Evolutionary conservation across 2,888 invertebrate species (phyloP), one percentile per base, ranked within the genome.

Genomic region (Heliothis peltigera): DNA sequence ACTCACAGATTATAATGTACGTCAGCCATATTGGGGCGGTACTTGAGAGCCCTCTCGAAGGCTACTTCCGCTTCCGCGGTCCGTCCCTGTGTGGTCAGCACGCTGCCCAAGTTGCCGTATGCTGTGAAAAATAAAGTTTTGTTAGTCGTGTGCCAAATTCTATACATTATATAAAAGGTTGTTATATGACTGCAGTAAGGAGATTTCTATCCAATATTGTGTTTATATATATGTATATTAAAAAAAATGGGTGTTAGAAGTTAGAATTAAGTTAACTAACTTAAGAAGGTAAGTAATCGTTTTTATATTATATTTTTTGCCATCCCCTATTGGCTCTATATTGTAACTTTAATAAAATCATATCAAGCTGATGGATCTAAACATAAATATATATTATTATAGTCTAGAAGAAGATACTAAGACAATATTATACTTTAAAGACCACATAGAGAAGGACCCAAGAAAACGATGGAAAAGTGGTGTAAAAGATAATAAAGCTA

Each of bases 1-100:
- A 98, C 99, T 98, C 95, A 99, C 99, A 99, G 96, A 95, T 99
- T 99, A 93, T 99, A 99, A 95, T 99, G 99, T 69, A 99, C 99
- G 94, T 99, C 99, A 66, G 99, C 99, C 99, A 99, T 99, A 95
- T 99, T 99, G 84, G 98, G 97, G 89, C 99, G 96, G 95, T 97
- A 97, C 84, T 97, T 96, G 77, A 99, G 96, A 66, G 99, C 99
- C 93, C 97, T 97, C 88, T 97, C 96, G 93, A 98, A 98, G 58
- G 98, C 98, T 87, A 96, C 96, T 95, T 99, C 98, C 57, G 99
- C 99, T 94, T 99, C 98, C 77, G 96, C 96, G 64, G 96, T 96
- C 83, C 98, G 96, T 49, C 98, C 98, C 92, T 98, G 98, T 60
- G 97, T 97, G 90, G 98, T 99, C 85, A 99, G 96, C 84, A 99